A percentile compares a stretch with the other conserved stretches of the same genome.
Conservation (phyloP, 1,140 invertebrate genomes). For the Dreissena polymorpha region DNA sequence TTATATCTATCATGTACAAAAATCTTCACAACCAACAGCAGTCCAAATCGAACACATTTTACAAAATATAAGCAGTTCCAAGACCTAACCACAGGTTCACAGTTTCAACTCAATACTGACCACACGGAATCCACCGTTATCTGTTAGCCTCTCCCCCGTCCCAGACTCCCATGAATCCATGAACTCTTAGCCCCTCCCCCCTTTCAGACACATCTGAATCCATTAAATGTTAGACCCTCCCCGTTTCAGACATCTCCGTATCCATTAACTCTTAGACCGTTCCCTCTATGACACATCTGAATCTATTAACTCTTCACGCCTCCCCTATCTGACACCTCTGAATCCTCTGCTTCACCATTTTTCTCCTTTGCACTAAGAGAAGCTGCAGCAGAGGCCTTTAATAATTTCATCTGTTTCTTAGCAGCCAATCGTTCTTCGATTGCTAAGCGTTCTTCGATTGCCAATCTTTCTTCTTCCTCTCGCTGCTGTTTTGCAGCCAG, state of each 20-base stretch:
- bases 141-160: too few species aligned
- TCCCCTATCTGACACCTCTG: too few species aligned
- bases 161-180: too few species aligned
- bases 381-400: slow-evolving; percentile 5
- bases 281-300: too few species aligned
- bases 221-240: too few species aligned
- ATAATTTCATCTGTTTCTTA: slow-evolving; percentile 13
- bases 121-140: neutral
- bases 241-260: too few species aligned
- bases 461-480: slow-evolving; percentile 25
- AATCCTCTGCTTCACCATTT: too few species aligned
- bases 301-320: too few species aligned
- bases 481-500: slow-evolving; percentile 47
- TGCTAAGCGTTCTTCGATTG: slow-evolving; percentile 7
- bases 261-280: too few species aligned
- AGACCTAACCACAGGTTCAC: neutral
- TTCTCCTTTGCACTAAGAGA: too few species aligned
- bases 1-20: neutral
- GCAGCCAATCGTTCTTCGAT: neutral
- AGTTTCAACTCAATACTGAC: neutral
- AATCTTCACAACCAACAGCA: neutral
- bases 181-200: too few species aligned
- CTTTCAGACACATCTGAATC: too few species aligned
- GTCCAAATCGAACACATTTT: neutral
- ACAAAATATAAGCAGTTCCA: neutral